Conservation (phyloP, 1,140 invertebrate species). For the Idris sp. region DNA sequence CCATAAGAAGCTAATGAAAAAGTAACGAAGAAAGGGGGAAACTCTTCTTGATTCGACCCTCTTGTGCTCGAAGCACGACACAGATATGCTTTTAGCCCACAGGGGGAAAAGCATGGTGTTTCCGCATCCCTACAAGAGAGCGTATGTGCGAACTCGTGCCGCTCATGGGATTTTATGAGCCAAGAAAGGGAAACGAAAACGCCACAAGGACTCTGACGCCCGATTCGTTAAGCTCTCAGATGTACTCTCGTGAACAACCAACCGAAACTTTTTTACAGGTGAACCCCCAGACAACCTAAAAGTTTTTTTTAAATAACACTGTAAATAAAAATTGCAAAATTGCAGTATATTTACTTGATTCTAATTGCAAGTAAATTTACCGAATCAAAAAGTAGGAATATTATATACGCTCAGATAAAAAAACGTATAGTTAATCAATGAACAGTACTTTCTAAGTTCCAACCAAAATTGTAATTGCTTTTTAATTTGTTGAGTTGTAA, state of each 20-base stretch:
- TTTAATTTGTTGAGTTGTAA: too few relatives aligned
- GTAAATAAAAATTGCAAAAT: too few relatives aligned
- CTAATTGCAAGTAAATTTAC: too few relatives aligned
- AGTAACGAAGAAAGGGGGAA: constrained; percentile 61
- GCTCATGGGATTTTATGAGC: constrained; percentile 49
- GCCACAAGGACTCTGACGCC: constrained; percentile 34
- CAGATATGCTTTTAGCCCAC: constrained; percentile 74
- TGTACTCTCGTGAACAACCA: constrained; percentile 5
- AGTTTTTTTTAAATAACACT: too few relatives aligned
- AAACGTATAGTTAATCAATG: too few relatives aligned
- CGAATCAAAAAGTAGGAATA: too few relatives aligned
- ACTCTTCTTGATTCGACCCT: constrained; percentile 46
- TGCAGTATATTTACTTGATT: too few relatives aligned
- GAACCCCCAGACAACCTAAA: too few relatives aligned
- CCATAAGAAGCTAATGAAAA: constrained; percentile 62
- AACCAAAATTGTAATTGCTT: too few relatives aligned
- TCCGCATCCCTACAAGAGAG: constrained; percentile 60
- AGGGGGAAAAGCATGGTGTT: constrained; percentile 65
- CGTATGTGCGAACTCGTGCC: constrained; percentile 49
- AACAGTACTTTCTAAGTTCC: too few relatives aligned
- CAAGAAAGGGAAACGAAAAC: constrained; percentile 34
- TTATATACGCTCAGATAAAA: too few relatives aligned
- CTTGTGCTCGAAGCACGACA: constrained; percentile 69
- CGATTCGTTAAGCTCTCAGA: constrained; percentile 26
- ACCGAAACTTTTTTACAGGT: constrained; percentile 39